Conservation (phyloP, 2,888 invertebrate genomes). For the Romanomermis culicivorax region DNA sequence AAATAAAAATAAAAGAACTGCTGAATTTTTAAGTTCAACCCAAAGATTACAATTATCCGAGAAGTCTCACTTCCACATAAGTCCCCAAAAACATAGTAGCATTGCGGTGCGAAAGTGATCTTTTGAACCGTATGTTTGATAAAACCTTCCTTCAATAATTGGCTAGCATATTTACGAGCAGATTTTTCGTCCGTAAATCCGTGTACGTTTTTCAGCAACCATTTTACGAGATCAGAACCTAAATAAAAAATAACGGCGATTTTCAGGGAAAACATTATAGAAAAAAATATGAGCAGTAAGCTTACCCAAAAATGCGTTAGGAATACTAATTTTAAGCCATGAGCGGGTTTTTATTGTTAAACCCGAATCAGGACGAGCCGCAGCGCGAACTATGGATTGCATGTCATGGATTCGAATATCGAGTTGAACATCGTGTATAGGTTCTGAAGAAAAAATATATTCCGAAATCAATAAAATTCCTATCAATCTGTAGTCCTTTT, state of each 20-base stretch:
- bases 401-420: constrained; percentile 55
- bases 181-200: constrained; percentile 80
- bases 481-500: no score
- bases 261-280: no score
- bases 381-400: constrained; percentile 68
- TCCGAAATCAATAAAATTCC: no score
- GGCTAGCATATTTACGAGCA: constrained; percentile 83
- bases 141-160: constrained; percentile 70
- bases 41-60: no score
- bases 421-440: constrained; percentile 40
- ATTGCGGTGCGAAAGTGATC: constrained; percentile 92
- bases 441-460: not conserved
- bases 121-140: constrained; percentile 97
- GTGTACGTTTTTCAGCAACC: constrained; percentile 80
- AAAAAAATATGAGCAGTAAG: no score
- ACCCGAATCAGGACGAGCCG: constrained; percentile 86
- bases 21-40: no score
- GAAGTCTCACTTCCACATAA: constrained; percentile 5
- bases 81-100: constrained; percentile 76
- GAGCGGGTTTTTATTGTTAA: constrained; percentile 87
- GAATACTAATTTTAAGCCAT: constrained; percentile 98
- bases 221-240: constrained; percentile 74
- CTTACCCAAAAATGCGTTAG: constrained; percentile 84
- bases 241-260: constrained; percentile 12
- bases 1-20: no score